A percentile compares a stretch with the other conserved stretches of the same genome.
These are phyloP conservation scores for Apis mellifera DNA, from an alignment of 1,140 invertebrate genomes.

Conservation along the genomic window Amel_HAv3.1 CM009937.2:12270501-12271000, in stretches of 20 bases:
- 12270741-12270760: conserved; percentile 6
- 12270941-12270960: neutral
- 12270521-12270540: no score
- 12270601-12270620: neutral
- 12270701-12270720: neutral
- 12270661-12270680: conserved; percentile 39
- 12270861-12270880: conserved; percentile 62
- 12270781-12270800: conserved; percentile 68
- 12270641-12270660: neutral
- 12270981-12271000: no score
- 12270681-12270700: conserved; percentile 24
- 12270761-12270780: conserved; percentile 3
- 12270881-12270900: conserved; percentile 42
- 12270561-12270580: no score
- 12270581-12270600: no score
- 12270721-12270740: neutral
- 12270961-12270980: neutral
- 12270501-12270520: no score
- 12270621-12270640: conserved; percentile 44
- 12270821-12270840: conserved; percentile 69
- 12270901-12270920: neutral
- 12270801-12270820: conserved; percentile 60
- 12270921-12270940: neutral
- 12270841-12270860: conserved; percentile 57
- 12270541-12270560: no score